phyloP scores from a whole-genome alignment of 2,888 invertebrate genomes.

The Protula sp. region DNA sequence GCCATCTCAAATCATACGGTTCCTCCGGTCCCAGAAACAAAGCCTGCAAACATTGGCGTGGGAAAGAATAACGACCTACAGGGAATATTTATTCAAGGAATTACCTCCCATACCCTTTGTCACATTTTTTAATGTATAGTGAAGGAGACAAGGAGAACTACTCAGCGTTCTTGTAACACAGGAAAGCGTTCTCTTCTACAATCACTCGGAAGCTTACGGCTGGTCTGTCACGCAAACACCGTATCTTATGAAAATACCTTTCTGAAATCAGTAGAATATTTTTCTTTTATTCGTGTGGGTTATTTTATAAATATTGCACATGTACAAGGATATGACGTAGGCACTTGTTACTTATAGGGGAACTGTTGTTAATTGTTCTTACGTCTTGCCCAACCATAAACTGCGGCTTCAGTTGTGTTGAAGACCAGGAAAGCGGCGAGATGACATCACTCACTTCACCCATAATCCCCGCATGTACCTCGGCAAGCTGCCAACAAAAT shows the following conservation, averaged over 20 bases:
- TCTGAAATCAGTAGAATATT: no score
- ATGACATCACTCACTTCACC: background rate
- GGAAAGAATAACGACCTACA: background rate
- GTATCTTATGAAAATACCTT: no score
- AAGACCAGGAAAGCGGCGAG: background rate
- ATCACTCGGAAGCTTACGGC: no score
- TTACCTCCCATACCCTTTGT: background rate
- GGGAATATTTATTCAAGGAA: background rate
- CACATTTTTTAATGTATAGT: background rate
- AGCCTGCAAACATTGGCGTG: no score
- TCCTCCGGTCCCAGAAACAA: slow-evolving; percentile 56
- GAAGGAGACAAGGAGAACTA: background rate
- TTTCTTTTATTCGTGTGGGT: no score
- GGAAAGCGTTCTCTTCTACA: no score
- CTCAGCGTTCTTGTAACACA: no score
- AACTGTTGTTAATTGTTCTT: background rate
- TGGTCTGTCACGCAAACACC: no score
- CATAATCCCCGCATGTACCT: no score
- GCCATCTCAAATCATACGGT: slow-evolving; percentile 83
- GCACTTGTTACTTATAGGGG: no score
- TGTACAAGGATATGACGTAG: background rate
- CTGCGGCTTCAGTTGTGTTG: background rate
- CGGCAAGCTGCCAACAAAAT: no score
- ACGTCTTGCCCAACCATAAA: slow-evolving; percentile 3
- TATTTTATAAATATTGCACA: background rate